Conservation (phyloP, 2,797 vertebrate genomes). For the Artibeus lituratus region DNA sequence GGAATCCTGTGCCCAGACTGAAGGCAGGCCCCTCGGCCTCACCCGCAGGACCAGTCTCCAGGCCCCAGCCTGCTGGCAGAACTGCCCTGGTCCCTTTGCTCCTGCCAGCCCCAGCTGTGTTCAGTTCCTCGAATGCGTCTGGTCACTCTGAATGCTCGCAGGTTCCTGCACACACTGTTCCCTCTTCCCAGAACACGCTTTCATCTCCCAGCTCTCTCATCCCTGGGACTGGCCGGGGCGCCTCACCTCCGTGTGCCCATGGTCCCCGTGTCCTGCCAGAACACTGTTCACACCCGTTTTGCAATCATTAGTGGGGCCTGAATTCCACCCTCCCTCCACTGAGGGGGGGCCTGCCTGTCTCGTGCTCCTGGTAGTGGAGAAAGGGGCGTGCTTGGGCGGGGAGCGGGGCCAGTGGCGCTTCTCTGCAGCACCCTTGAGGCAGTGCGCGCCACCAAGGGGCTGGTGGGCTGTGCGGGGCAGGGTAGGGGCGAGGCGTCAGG, state of each 20-base stretch:
- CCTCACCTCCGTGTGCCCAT: neutral
- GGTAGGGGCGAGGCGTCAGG: neutral
- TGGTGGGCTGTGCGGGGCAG: neutral
- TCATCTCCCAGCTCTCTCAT: constrained; percentile 14
- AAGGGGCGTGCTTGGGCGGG: neutral
- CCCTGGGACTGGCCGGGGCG: neutral
- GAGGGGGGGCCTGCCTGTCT: neutral
- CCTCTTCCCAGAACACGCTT: constrained; percentile 21
- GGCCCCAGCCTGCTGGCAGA: neutral
- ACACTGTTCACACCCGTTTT: neutral
- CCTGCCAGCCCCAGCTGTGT: neutral
- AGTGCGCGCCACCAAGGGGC: neutral
- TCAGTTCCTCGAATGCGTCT: neutral
- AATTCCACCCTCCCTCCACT: neutral
- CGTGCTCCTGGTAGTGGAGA: neutral
- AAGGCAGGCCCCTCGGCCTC: neutral
- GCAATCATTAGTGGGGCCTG: neutral
- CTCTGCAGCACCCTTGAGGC: neutral
- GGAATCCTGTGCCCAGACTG: neutral
- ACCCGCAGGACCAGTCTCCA: neutral
- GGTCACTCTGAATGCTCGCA: neutral
- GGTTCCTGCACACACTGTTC: constrained; percentile 42
- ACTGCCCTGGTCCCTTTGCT: neutral
- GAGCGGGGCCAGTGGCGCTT: neutral
- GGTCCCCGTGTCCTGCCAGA: neutral